A percentile compares a stretch with the other conserved stretches of the same genome.
Conservation (phyloP, 2,113 vertebrate genomes). For the Myiagra hebetior region DNA sequence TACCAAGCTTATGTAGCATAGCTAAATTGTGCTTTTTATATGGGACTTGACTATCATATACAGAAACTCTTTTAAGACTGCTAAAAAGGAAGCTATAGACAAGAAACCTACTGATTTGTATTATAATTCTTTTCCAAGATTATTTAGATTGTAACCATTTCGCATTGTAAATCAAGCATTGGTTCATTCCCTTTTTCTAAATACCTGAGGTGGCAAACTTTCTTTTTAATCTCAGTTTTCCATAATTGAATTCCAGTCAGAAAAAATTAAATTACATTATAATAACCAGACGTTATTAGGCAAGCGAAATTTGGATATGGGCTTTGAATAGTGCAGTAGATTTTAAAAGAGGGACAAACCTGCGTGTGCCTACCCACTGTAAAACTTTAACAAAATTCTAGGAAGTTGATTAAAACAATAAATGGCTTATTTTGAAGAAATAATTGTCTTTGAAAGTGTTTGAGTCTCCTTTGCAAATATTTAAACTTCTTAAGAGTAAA, state of each 20-base stretch:
- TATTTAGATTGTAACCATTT: not conserved
- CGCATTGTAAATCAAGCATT: not conserved
- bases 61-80: not conserved
- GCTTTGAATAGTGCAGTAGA: not conserved
- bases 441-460: not conserved
- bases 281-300: not conserved
- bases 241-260: not conserved
- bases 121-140: not conserved
- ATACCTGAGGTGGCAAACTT: not conserved
- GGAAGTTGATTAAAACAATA: not conserved
- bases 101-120: not conserved
- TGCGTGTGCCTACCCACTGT: not conserved
- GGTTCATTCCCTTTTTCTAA: not conserved
- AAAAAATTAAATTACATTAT: not conserved
- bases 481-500: not conserved
- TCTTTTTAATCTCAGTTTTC: not conserved
- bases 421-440: not conserved
- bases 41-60: not conserved
- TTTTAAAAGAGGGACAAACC: not conserved
- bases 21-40: not conserved
- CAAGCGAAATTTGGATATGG: not conserved
- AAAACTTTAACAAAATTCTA: not conserved
- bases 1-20: not conserved
- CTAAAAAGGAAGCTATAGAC: not conserved
- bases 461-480: not conserved